Evolutionary conservation across 2,797 vertebrate species (phyloP).

Genomic region (Danionella dracula): DNA sequence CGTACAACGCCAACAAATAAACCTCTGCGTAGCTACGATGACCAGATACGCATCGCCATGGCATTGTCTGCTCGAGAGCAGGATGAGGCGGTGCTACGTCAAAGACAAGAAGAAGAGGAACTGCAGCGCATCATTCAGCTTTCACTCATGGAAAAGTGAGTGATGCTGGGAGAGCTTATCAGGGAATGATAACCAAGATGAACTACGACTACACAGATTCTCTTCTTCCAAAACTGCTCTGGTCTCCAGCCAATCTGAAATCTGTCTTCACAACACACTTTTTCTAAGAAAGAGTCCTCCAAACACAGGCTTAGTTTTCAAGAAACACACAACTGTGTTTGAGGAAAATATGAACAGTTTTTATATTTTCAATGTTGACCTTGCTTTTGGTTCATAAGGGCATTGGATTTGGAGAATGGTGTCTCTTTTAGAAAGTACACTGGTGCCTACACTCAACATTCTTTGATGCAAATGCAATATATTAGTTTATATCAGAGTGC

Average conservation of each 20-base stretch:
- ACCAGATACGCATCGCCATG: constrained; percentile 92
- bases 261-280: too few relatives aligned
- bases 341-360: too few relatives aligned
- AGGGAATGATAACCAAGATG: background rate
- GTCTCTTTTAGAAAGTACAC: too few relatives aligned
- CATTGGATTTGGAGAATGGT: too few relatives aligned
- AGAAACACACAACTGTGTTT: too few relatives aligned
- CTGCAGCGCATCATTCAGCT: constrained; percentile 91
- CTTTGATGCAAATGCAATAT: too few relatives aligned
- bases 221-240: constrained; percentile 20
- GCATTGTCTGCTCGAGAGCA: constrained; percentile 88
- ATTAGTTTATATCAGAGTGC: too few relatives aligned
- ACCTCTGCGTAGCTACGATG: constrained; percentile 76
- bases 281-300: too few relatives aligned
- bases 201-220: background rate
- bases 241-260: background rate
- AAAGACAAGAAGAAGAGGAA: constrained; percentile 84
- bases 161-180: constrained; percentile 8
- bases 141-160: constrained; percentile 89
- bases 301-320: too few relatives aligned
- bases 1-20: constrained; percentile 64
- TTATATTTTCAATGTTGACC: too few relatives aligned
- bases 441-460: too few relatives aligned
- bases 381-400: too few relatives aligned
- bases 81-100: constrained; percentile 79